Evolutionary conservation across 2,888 invertebrate species (phyloP), one percentile per base, ranked within the genome.

Genomic region (Allacma fusca): DNA sequence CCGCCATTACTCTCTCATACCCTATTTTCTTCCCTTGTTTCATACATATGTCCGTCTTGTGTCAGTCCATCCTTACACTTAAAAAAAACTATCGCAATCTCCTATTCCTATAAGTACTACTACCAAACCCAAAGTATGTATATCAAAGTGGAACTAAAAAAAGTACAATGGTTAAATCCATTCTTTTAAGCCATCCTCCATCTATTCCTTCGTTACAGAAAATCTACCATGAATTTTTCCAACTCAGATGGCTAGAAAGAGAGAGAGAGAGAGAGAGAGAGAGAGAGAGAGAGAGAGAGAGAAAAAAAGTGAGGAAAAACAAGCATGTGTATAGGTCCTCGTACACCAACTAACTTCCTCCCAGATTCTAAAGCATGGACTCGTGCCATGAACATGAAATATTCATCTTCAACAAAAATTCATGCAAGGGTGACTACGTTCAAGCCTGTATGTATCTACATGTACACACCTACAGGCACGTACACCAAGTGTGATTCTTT

Each of bases 391-490:
- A 73, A 16, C 34, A 73, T 73, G 64, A 73, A 73, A 73, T 62
- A 73, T 73, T 62, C 62, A 73, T 59, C n/a, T n/a, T 28, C 21
- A 72, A 29, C 57, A 1, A 40, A 64, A 73, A 57, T 72, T 62
- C 62, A 23, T 59, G 73, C 64, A 73, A 73, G 73, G 73, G 40
- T 73, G 62, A 73, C 73, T 73, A 62, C 71, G 2, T 71, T 28
- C 29, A 19, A 50, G 26, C 21, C 21, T 62, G 23, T 21, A 21
- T 62, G 23, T 62, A 13, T 7, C 26, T 1, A 24, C 19, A 21
- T 57, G 19, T 5, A 4, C 57, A 4, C 57, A 57, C 16, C 7
- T 21, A 16, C 24, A 62, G 7, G 7, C 23, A 50, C 19, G 50
- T 16, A 50, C 50, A 13, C 50, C 50, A 50, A 50, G 19, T 50